These are phyloP conservation scores for Oreochromis mossambicus DNA, from an alignment of 2,797 vertebrate genomes.

Conservation along the genomic window DNA sequence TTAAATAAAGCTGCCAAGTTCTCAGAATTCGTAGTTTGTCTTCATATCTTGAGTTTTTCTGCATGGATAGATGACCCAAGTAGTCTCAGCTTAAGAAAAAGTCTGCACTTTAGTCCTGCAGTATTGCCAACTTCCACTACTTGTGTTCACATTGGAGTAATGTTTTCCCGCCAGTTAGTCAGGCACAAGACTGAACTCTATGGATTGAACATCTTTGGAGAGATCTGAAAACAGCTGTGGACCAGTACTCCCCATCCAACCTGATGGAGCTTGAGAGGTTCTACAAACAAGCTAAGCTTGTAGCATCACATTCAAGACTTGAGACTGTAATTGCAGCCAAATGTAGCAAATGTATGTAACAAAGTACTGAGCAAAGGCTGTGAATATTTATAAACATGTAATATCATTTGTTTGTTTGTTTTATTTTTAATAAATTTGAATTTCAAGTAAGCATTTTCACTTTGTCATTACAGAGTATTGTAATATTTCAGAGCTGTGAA, in stretches of 20 bases:
- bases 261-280: neutral
- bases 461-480: neutral
- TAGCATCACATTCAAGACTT: neutral
- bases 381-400: neutral
- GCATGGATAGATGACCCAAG: neutral
- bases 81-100: neutral
- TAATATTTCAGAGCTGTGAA: accelerated
- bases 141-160: neutral
- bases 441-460: neutral
- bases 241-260: neutral
- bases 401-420: neutral
- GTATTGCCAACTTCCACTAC: neutral
- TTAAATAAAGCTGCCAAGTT: neutral
- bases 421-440: neutral
- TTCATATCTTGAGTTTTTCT: neutral
- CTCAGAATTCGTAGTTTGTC: neutral
- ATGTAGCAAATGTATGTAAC: neutral
- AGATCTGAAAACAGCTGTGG: neutral
- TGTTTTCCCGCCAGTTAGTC: neutral
- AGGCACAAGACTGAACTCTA: neutral
- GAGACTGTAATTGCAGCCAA: neutral
- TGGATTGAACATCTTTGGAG: neutral
- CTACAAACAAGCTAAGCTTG: neutral
- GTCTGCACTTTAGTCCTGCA: neutral
- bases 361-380: neutral